Base-by-base conservation (phyloP, 1,140 invertebrate species). In the Sitobion miscanthi region DNA sequence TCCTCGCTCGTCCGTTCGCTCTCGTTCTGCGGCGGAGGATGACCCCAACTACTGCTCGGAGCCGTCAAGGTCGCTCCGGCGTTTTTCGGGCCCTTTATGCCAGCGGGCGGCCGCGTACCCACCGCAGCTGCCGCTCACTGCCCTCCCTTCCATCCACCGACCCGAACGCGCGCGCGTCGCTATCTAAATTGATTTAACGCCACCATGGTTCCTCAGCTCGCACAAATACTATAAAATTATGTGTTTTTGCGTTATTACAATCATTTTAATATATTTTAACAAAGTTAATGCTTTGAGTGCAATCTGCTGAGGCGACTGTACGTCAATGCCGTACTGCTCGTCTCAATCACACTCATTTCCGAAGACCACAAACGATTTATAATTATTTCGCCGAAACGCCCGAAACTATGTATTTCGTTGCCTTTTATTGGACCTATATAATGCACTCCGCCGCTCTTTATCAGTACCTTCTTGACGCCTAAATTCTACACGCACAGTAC, bases 141-240 rank as follows among this genome's bases (percentile, higher is more conserved):
- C 17, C 25, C 88, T 23, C 52, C 20, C 17, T 7, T 54, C 52
- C 21, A 0, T 52, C 20, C 87, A 23, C n/a, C 54, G 9, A 30
- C 25, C 88, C 42, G 8, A 9, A 62, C 38, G 52, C 57, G 54
- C 38, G 89, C 57, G 42, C 89, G 30, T 69, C 89, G 38, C 14
- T 69, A 49, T 90, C 38, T n/a, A 90, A 89, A 89, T 89, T 57
- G 88, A 89, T 57, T 89, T 89, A 89, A 89, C 88, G 49, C 52
- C 35, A 57, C 47, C 21, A 57, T 35, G 47, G 25, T 52, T 47
- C 23, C 23, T 86, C 85, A 20, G 11, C 42, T 2, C 23, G 9
- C 38, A 85, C 83, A 45, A 77, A 77, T 35, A 17, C 5, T 77
- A n/a, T n/a, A 77, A 17, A 77, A 77, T 77, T 77, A 77, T n/a